These are phyloP conservation scores for Fragum sueziense DNA, from an alignment of 2,888 invertebrate species.

Conservation along the genomic window DNA sequence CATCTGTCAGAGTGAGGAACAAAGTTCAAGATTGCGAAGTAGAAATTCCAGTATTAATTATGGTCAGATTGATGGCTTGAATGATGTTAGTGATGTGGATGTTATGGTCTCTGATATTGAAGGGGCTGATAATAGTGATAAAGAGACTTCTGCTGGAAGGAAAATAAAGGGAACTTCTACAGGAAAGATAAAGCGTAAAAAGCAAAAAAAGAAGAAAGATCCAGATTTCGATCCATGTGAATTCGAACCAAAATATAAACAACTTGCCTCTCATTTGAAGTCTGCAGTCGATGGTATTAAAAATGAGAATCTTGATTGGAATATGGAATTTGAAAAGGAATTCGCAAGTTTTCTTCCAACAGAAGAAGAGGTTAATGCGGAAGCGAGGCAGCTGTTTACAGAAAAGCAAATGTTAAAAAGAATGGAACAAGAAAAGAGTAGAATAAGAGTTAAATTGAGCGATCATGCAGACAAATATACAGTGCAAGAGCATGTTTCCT, in stretches of 20 bases:
- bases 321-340: not conserved
- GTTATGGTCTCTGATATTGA: not conserved
- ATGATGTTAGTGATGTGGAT: constrained; percentile 1
- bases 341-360: not conserved
- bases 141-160: not conserved
- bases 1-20: not conserved
- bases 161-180: not conserved
- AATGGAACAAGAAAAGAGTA: not conserved
- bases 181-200: no score
- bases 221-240: no score
- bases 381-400: not conserved
- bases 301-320: not conserved
- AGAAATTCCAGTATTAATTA: constrained; percentile 3
- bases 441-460: not conserved
- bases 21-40: not conserved
- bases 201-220: no score
- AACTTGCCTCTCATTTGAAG: no score
- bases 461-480: constrained; percentile 18
- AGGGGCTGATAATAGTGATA: not conserved
- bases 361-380: not conserved
- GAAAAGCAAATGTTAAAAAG: no score
- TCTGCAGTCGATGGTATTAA: no score
- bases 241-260: no score
- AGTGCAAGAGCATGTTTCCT: not conserved
- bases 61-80: not conserved